These are phyloP conservation scores for Callyntrura sp. DNA, from an alignment of 2,888 invertebrate genomes.

Conservation along the genomic window DNA sequence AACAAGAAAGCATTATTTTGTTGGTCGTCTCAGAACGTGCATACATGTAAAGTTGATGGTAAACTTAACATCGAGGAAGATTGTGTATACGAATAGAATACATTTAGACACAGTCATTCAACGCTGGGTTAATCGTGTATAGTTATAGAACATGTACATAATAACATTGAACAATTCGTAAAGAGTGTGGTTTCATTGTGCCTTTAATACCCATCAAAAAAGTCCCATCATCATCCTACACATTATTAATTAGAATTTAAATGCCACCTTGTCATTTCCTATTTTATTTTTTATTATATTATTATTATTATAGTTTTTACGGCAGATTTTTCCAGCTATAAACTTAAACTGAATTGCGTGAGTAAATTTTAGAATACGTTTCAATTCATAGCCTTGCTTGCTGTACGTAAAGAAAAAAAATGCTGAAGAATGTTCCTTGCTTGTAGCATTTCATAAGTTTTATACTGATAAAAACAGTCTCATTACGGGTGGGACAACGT, in stretches of 20 bases:
- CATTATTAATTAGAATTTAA: conserved; percentile 75
- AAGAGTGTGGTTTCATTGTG: conserved; percentile 75
- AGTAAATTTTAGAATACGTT: conserved; percentile 20
- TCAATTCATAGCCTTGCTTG: background rate
- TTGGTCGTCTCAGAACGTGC: background rate
- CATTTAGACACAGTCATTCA: background rate
- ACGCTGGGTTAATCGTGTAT: background rate
- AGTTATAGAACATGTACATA: background rate
- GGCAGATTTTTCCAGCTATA: conserved; percentile 45
- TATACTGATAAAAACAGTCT: conserved; percentile 77
- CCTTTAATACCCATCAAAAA: conserved; percentile 76
- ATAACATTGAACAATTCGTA: conserved; percentile 53
- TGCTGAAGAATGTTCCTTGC: conserved; percentile 2
- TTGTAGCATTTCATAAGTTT: conserved; percentile 14
- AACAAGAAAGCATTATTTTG: conserved; percentile 45
- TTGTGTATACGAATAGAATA: background rate
- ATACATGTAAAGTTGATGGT: conserved; percentile 25
- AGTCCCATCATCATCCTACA: conserved; percentile 72
- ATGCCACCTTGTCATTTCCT: conserved; percentile 76
- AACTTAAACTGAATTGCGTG: conserved; percentile 20
- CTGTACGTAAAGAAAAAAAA: conserved; percentile 30
- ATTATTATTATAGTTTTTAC: conserved; percentile 28
- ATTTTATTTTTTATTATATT: conserved; percentile 50
- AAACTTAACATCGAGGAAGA: background rate
- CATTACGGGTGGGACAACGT: conserved; percentile 74